Percentiles rank a stretch among this genome's conserved stretches.
Conservation (phyloP, 2,888 invertebrate genomes). For the Tetrapedia diversipes region DNA sequence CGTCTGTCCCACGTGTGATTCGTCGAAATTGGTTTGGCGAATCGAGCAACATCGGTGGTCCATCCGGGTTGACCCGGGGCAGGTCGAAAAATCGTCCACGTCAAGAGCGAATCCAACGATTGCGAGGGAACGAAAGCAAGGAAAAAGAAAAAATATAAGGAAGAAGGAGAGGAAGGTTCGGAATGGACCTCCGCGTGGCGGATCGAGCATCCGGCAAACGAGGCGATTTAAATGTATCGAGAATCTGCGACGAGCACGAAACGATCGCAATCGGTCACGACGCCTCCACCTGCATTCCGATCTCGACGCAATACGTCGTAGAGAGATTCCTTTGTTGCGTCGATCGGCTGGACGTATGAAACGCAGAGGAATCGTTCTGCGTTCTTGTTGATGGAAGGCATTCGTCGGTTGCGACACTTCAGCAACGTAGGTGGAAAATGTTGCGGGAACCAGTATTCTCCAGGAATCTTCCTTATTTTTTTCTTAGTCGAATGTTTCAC, state of each 20-base stretch:
- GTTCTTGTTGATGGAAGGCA: slow-evolving; percentile 34
- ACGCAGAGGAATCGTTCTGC: slow-evolving; percentile 41
- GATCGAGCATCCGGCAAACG: slow-evolving; percentile 62
- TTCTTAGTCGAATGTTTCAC: neutral
- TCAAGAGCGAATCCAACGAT: slow-evolving; percentile 27
- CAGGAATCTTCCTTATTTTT: neutral
- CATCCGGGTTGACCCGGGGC: slow-evolving; percentile 9
- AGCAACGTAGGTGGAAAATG: slow-evolving; percentile 52
- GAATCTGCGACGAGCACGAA: slow-evolving; percentile 67
- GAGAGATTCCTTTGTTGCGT: slow-evolving; percentile 52
- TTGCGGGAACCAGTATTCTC: slow-evolving; percentile 18
- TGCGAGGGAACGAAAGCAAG: neutral
- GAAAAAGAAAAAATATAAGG: neutral
- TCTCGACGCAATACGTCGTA: slow-evolving; percentile 58
- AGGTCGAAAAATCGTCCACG: slow-evolving; percentile 40
- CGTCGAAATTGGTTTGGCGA: slow-evolving; percentile 19
- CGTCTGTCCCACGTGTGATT: neutral
- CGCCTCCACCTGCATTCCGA: slow-evolving; percentile 63
- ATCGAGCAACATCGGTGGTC: slow-evolving; percentile 52
- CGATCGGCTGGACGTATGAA: slow-evolving; percentile 45
- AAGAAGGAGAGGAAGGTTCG: neutral
- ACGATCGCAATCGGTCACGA: slow-evolving; percentile 71
- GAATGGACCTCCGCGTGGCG: slow-evolving; percentile 13
- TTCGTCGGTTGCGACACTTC: slow-evolving; percentile 41
- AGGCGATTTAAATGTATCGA: slow-evolving; percentile 75